phyloP scores from a whole-genome alignment of 2,888 invertebrate genomes.

The Campoplex nolae region DNA sequence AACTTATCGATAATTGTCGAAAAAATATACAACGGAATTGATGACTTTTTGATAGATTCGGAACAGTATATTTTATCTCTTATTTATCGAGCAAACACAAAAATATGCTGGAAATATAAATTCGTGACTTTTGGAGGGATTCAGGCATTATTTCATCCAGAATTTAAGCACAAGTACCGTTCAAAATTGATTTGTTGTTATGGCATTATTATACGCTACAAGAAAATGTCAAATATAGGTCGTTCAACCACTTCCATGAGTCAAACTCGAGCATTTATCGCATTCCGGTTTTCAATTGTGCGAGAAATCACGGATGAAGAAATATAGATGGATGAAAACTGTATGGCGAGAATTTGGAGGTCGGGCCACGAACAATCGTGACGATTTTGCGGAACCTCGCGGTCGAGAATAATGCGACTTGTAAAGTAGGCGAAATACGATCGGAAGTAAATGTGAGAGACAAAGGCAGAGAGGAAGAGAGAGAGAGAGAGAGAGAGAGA shows the following conservation, averaged over 20 bases:
- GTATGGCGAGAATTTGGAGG: constrained; percentile 13
- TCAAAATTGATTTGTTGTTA: neutral
- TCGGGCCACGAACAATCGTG: constrained; percentile 29
- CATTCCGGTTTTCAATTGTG: neutral
- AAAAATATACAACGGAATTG: no score
- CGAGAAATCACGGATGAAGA: constrained; percentile 29
- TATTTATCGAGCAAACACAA: neutral
- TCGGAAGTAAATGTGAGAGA: neutral
- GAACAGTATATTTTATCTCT: no score
- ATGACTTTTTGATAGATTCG: no score
- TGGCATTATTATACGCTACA: neutral
- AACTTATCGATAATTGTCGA: no score
- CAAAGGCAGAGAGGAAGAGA: neutral
- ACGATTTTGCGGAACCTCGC: constrained; percentile 47
- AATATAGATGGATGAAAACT: constrained; percentile 13
- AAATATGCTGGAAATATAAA: no score
- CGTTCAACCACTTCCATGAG: constrained; percentile 12
- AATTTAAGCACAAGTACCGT: neutral
- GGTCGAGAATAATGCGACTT: constrained; percentile 58
- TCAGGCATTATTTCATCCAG: neutral
- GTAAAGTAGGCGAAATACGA: constrained; percentile 50
- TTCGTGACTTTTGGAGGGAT: neutral
- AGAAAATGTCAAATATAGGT: constrained; percentile 7
- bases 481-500: neutral
- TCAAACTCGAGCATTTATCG: constrained; percentile 30